phyloP scores from a whole-genome alignment of 1,140 invertebrate genomes.

The Grapholita molesta region DNA sequence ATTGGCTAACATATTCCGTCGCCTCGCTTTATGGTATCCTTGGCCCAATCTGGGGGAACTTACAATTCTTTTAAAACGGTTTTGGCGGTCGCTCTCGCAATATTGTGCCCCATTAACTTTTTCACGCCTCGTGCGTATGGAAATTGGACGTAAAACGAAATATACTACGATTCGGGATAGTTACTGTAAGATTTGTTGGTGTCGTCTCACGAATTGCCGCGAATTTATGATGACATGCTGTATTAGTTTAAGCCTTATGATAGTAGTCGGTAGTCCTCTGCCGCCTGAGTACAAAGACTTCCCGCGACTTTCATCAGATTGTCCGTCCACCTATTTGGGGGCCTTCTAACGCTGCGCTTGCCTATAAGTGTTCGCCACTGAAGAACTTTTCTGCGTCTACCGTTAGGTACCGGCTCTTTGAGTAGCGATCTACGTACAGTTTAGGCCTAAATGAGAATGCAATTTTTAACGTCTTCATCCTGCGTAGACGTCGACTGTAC shows the following conservation, averaged over 20 bases:
- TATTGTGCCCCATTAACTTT: conserved; percentile 65
- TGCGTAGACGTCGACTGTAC: no score
- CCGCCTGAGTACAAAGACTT: no score
- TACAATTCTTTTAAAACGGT: conserved; percentile 37
- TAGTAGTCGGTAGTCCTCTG: no score
- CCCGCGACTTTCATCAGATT: no score
- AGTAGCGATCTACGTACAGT: no score
- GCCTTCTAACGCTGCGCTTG: no score
- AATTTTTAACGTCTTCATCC: no score
- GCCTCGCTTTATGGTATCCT: neutral
- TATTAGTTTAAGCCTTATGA: neutral
- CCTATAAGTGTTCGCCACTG: no score
- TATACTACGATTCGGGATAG: conserved; percentile 51
- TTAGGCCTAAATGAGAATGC: no score
- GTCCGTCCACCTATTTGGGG: no score
- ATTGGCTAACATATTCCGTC: neutral
- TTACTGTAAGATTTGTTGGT: conserved; percentile 23
- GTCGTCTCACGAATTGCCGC: neutral
- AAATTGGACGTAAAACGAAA: conserved; percentile 68
- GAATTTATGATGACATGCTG: neutral
- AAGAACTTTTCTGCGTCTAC: no score
- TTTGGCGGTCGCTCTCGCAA: conserved; percentile 51
- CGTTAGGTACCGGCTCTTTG: no score
- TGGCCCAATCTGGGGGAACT: neutral
- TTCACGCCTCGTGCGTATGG: conserved; percentile 67